These are phyloP conservation scores for Hypena proboscidalis DNA, from an alignment of 2,888 invertebrate genomes.

Conservation along the genomic window DNA sequence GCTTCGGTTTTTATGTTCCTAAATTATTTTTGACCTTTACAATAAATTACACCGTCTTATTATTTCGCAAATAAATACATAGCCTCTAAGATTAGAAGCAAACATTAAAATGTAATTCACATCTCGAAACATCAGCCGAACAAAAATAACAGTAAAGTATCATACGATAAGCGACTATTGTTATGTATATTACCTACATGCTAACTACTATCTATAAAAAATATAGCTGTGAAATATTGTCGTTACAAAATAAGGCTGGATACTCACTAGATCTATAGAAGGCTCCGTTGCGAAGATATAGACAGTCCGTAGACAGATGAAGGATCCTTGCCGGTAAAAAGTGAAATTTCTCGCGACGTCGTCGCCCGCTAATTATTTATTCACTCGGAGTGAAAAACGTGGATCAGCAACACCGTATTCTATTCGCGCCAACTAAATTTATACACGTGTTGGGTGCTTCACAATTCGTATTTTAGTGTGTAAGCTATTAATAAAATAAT, in stretches of 20 bases:
- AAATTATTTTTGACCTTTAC: no score
- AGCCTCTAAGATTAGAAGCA: no score
- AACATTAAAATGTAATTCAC: no score
- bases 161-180: no score
- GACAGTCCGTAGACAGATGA: constrained; percentile 64
- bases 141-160: no score
- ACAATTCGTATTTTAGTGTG: constrained; percentile 52
- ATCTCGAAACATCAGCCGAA: no score
- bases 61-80: no score
- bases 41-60: no score
- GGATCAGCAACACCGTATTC: constrained; percentile 67
- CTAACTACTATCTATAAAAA: not conserved
- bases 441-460: constrained; percentile 74
- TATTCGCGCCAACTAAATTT: constrained; percentile 75
- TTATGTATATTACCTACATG: no score
- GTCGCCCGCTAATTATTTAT: constrained; percentile 69
- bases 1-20: no score
- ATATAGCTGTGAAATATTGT: not conserved
- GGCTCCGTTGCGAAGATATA: constrained; percentile 54
- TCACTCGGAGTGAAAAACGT: constrained; percentile 78
- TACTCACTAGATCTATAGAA: constrained; percentile 71
- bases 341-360: constrained; percentile 74
- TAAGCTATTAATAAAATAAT: constrained; percentile 45
- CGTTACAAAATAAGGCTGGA: constrained; percentile 17
- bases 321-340: constrained; percentile 71